Percentiles rank a stretch among this genome's conserved stretches.
Conservation (phyloP, 2,888 invertebrate genomes). For the Lamellibrachia satsuma region DNA sequence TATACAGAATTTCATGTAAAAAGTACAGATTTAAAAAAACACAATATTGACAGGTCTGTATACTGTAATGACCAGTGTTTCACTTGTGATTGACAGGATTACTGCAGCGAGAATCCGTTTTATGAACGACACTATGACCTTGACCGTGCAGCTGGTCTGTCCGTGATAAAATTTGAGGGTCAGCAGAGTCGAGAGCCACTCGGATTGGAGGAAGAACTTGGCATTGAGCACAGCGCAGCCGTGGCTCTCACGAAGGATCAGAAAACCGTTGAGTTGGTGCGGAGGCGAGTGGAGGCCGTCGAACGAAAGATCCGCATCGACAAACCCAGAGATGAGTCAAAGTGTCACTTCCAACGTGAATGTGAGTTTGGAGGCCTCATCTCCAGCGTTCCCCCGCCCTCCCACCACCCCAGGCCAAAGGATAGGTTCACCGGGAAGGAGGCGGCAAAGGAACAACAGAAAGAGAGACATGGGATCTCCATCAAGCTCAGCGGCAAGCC, state of each 20-base stretch:
- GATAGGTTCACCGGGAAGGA: neutral
- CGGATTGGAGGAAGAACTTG: neutral
- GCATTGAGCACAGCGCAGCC: neutral
- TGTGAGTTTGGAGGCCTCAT: neutral
- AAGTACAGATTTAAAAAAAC: no score
- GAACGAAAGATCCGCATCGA: neutral
- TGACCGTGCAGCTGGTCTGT: constrained; percentile 53
- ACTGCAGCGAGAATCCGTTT: constrained; percentile 50
- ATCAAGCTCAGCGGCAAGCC: neutral
- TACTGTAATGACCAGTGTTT: neutral
- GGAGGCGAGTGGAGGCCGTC: neutral
- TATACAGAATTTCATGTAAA: no score
- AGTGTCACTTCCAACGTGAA: neutral
- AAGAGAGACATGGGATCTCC: neutral
- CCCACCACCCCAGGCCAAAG: neutral
- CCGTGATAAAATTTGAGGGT: constrained; percentile 33
- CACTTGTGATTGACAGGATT: constrained; percentile 46
- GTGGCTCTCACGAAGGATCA: neutral
- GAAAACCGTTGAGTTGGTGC: neutral
- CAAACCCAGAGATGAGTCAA: neutral
- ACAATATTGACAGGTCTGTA: neutral
- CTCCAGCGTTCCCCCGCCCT: neutral
- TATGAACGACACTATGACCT: constrained; percentile 54
- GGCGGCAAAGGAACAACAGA: neutral
- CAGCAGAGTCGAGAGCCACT: constrained; percentile 9